Percentiles rank a stretch among this genome's conserved stretches.
These are phyloP conservation scores for Gortyna flavago DNA, from an alignment of 2,888 invertebrate species.

Conservation along the genomic window DNA sequence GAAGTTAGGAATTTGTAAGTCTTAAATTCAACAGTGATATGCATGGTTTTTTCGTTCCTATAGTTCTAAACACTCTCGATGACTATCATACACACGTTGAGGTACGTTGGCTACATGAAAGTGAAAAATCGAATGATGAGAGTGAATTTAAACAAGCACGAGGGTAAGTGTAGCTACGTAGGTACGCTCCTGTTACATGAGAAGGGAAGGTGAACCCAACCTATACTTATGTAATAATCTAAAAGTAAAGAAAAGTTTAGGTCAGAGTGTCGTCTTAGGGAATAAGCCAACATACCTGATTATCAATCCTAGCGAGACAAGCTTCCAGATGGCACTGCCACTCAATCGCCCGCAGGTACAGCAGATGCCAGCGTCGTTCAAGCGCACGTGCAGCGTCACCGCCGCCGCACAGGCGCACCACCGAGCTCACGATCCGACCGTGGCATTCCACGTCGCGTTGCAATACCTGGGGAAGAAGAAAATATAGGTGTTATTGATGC, in stretches of 20 bases:
- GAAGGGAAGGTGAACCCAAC: neutral
- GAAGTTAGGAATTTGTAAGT: neutral
- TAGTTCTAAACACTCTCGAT: neutral
- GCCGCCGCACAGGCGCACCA: constrained; percentile 93
- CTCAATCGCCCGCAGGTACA: constrained; percentile 97
- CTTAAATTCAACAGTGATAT: neutral
- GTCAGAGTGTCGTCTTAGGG: too few species aligned
- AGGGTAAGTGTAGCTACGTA: neutral
- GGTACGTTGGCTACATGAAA: neutral
- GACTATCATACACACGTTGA: too few species aligned
- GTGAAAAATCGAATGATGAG: neutral
- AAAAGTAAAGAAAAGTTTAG: neutral
- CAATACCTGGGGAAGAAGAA: constrained; percentile 92
- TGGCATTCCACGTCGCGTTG: constrained; percentile 98
- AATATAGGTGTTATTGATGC: constrained; percentile 37
- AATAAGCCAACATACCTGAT: constrained; percentile 81
- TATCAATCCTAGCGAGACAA: constrained; percentile 92
- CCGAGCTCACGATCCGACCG: constrained; percentile 94
- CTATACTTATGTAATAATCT: neutral
- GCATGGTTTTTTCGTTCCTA: neutral
- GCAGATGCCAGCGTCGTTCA: constrained; percentile 96
- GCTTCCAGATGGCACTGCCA: constrained; percentile 97
- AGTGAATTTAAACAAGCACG: neutral
- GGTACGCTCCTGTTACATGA: neutral
- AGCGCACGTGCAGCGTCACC: constrained; percentile 92